Evolutionary conservation across 1,140 invertebrate genomes (phyloP).

Genomic region (Mactra quadrangularis): DNA sequence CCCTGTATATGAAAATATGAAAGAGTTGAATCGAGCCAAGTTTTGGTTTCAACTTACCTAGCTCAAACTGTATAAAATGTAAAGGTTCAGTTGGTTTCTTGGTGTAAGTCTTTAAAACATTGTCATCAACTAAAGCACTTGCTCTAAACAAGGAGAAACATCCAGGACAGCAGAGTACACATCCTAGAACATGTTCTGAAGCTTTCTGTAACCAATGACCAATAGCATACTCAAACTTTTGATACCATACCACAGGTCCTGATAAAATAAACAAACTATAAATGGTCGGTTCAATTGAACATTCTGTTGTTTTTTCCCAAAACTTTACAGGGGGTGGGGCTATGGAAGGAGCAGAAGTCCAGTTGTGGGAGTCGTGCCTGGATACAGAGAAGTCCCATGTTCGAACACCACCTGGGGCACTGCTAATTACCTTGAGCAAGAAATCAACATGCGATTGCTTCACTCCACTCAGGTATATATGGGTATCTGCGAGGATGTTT

Average conservation of each 20-base stretch:
- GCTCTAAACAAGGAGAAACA: constrained; percentile 80
- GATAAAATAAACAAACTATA: not conserved
- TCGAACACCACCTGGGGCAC: too few relatives aligned
- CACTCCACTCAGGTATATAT: too few relatives aligned
- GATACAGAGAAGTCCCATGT: too few relatives aligned
- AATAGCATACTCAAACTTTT: constrained; percentile 99
- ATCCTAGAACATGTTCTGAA: constrained; percentile 94
- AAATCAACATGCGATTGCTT: too few relatives aligned
- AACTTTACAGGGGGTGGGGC: too few relatives aligned
- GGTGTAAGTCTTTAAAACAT: constrained; percentile 79
- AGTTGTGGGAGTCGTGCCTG: too few relatives aligned
- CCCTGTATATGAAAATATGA: too few relatives aligned
- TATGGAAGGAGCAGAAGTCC: too few relatives aligned
- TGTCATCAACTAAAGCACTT: constrained; percentile 81
- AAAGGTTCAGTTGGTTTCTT: constrained; percentile 75
- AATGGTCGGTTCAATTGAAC: not conserved
- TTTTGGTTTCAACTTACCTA: too few relatives aligned
- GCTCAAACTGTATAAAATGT: constrained; percentile 81
- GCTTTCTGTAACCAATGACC: constrained; percentile 99
- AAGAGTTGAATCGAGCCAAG: too few relatives aligned
- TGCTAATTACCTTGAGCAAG: too few relatives aligned
- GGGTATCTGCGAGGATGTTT: too few relatives aligned
- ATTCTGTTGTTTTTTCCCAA: not conserved
- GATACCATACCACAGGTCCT: constrained; percentile 99
- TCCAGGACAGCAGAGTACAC: constrained; percentile 81